Evolutionary conservation across 2,113 vertebrate species (phyloP).

Genomic region (Gymnocephalus cernua): DNA sequence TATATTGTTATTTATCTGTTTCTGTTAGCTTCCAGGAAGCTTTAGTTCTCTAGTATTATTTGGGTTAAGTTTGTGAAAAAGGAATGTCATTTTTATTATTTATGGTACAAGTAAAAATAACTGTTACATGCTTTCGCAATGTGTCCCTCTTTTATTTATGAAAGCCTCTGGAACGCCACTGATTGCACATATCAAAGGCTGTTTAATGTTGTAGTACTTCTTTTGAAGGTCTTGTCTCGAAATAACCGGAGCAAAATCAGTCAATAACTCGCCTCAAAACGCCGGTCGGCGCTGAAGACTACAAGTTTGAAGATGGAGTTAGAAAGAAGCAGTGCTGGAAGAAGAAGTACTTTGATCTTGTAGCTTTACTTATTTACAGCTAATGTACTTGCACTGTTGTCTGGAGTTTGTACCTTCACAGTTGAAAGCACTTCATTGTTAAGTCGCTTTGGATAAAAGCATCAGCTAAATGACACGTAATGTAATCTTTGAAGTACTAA

Average conservation of each 20-base stretch:
- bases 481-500: too few relatives aligned
- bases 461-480: too few relatives aligned
- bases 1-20: conserved; percentile 54
- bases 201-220: too few relatives aligned
- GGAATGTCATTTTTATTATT: conserved; percentile 60
- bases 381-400: too few relatives aligned
- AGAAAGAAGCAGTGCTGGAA: background rate
- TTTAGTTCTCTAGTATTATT: conserved; percentile 21
- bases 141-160: conserved; percentile 24
- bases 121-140: conserved; percentile 1
- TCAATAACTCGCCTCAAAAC: background rate
- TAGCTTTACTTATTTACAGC: too few relatives aligned
- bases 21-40: conserved; percentile 76
- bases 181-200: too few relatives aligned
- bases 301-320: background rate
- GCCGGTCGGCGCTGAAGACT: background rate
- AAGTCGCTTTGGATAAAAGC: too few relatives aligned
- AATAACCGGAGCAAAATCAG: background rate
- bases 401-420: too few relatives aligned
- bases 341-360: background rate
- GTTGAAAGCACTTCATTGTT: too few relatives aligned
- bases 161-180: background rate
- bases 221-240: too few relatives aligned
- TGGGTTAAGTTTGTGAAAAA: conserved; percentile 37
- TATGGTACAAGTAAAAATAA: conserved; percentile 64